phyloP scores from a whole-genome alignment of 2,888 invertebrate species.

The Tenthredo distinguenda region DNA sequence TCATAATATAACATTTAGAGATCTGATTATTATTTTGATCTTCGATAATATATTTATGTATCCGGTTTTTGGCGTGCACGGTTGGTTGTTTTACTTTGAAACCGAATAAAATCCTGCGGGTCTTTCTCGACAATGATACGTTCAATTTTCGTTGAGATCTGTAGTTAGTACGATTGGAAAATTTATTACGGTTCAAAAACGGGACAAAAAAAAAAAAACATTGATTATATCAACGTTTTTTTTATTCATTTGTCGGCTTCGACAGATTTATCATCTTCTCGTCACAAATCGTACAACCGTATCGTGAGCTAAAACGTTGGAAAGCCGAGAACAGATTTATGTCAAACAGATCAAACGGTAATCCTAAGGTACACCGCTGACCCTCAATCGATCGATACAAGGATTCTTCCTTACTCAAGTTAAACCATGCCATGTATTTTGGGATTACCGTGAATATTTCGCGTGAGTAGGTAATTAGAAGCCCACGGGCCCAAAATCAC shows the following conservation, averaged over 20 bases:
- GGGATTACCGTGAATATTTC: constrained; percentile 38
- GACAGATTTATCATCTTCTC: constrained; percentile 15
- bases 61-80: neutral
- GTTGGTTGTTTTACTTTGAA: too few relatives aligned
- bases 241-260: constrained; percentile 28
- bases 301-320: constrained; percentile 14
- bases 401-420: constrained; percentile 25
- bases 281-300: neutral
- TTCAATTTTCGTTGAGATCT: constrained; percentile 8
- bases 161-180: neutral
- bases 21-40: neutral
- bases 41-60: neutral
- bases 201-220: neutral
- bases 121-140: neutral
- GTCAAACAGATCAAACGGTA: constrained; percentile 27
- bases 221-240: constrained; percentile 36
- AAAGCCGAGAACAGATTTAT: constrained; percentile 25
- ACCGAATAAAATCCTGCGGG: neutral
- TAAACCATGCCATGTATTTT: constrained; percentile 42
- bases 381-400: neutral
- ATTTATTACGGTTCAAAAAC: neutral
- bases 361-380: constrained; percentile 23
- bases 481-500: neutral
- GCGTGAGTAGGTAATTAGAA: constrained; percentile 21
- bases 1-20: neutral